Evolutionary conservation across 2,888 invertebrate genomes (phyloP), one percentile per base, ranked within the genome.

Genomic region (Perithous albicinctus): DNA sequence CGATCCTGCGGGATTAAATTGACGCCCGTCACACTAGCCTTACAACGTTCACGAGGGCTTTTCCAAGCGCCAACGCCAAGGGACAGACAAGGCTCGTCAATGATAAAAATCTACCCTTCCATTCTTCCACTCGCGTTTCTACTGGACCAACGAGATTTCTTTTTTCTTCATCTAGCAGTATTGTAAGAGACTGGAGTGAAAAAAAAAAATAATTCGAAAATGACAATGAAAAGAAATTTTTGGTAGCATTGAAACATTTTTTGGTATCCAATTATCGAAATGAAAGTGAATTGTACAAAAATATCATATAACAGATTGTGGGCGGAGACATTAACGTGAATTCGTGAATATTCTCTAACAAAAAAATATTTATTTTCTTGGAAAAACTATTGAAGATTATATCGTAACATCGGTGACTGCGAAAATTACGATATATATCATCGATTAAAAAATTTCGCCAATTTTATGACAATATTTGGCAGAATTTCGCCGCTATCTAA

Each of bases 1-100:
- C 70, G 80, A 75, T 72, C 66, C 70, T 32, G 70, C 32, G 51
- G 72, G 66, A 76, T 80, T 76, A 76, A 72, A 80, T 76, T 61
- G 48, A 76, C 59, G 76, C 72, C 76, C 76, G 26, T n/a, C 35
- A 54, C 72, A 67, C 46, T 48, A 41, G 32, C 23, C 51, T 43
- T 10, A 51, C 56, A 48, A 66, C 38, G 80, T 29, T 15, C 26
- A 2, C 20, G 43, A 56, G 48, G 56, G 23, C 8, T 38, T 56
- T 38, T 56, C 26, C 26, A 70, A 69, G 43, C 18, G 54, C n/a
- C 69, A 74, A 77, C n/a, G 38, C 56, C n/a, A 41, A 63, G 8
- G 59, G 26, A 26, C 48, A 67, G 32, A 23, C 18, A 3, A 8
- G 20, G 20, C 20, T 18, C 18, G 8, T 48, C 48, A 18, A 6